Percentiles rank a stretch among this genome's conserved stretches.
Evolutionary conservation across 2,888 invertebrate genomes (phyloP).

Genomic region (Augiades crinisus): DNA sequence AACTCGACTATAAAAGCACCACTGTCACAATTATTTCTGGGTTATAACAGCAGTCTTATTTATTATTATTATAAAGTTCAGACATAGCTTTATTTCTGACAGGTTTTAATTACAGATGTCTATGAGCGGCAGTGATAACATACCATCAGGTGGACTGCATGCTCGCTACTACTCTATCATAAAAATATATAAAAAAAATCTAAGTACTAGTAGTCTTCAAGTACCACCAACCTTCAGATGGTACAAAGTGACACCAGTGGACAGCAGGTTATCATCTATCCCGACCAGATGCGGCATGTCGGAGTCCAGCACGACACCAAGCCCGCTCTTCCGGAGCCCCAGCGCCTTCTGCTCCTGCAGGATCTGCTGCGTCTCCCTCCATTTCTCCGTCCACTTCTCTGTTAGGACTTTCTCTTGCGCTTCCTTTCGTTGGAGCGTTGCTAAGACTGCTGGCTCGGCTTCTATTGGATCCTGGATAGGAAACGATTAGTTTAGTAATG

Average conservation of each 20-base stretch:
- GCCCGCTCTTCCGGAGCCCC: conserved; percentile 92
- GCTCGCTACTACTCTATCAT: too few species aligned
- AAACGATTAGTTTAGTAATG: too few species aligned
- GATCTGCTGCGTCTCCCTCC: conserved; percentile 94
- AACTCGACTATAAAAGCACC: too few species aligned
- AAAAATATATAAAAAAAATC: too few species aligned
- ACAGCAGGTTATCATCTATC: conserved; percentile 94
- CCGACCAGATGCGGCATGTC: conserved; percentile 96
- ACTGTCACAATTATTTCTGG: too few species aligned
- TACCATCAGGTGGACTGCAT: too few species aligned
- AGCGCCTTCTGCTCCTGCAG: conserved; percentile 93
- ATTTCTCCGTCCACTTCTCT: conserved; percentile 96
- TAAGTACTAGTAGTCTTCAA: too few species aligned
- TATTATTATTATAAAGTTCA: too few species aligned
- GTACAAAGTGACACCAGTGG: conserved; percentile 95
- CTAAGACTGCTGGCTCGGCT: conserved; percentile 85
- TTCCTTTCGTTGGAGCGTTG: conserved; percentile 93
- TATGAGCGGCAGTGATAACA: too few species aligned
- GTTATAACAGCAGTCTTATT: too few species aligned
- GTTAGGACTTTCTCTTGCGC: conserved; percentile 94
- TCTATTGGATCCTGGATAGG: conserved; percentile 70
- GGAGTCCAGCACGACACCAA: conserved; percentile 94
- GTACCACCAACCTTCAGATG: conserved; percentile 85
- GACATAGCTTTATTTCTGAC: too few species aligned
- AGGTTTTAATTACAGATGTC: too few species aligned